Conservation (phyloP, 1,140 invertebrate genomes). For the Pachyrhynchus sulphureomaculatus region DNA sequence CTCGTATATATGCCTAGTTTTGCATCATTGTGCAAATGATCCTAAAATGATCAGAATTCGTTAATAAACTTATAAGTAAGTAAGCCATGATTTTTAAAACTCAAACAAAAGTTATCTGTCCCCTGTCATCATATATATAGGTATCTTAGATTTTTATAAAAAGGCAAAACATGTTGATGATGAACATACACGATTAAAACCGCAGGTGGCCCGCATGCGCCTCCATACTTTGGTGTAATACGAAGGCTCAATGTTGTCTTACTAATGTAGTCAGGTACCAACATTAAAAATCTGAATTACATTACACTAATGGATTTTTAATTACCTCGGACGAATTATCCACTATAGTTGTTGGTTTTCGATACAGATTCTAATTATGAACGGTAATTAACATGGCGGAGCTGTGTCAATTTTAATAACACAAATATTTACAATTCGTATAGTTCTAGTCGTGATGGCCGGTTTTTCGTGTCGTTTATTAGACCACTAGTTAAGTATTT, state of each 20-base stretch:
- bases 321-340: slow-evolving; percentile 46
- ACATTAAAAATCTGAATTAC: slow-evolving; percentile 46
- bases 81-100: too few species aligned
- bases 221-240: slow-evolving; percentile 6
- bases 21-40: too few species aligned
- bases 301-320: slow-evolving; percentile 49
- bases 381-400: slow-evolving; percentile 41
- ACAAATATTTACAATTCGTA: slow-evolving; percentile 39
- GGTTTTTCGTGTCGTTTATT: slow-evolving; percentile 29
- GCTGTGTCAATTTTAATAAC: slow-evolving; percentile 46
- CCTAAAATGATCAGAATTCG: too few species aligned
- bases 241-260: slow-evolving; percentile 17
- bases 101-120: too few species aligned
- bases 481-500: slow-evolving; percentile 27
- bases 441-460: not conserved
- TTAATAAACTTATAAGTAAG: too few species aligned
- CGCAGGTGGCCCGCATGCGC: slow-evolving; percentile 8
- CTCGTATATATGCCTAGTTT: too few species aligned
- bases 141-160: too few species aligned
- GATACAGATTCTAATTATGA: slow-evolving; percentile 43
- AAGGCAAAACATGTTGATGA: too few species aligned
- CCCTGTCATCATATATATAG: too few species aligned
- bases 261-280: slow-evolving; percentile 39
- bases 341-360: slow-evolving; percentile 40
- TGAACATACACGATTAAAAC: too few species aligned